phyloP scores from a whole-genome alignment of 2,888 invertebrate species.

The Fabriciana adippe region DNA sequence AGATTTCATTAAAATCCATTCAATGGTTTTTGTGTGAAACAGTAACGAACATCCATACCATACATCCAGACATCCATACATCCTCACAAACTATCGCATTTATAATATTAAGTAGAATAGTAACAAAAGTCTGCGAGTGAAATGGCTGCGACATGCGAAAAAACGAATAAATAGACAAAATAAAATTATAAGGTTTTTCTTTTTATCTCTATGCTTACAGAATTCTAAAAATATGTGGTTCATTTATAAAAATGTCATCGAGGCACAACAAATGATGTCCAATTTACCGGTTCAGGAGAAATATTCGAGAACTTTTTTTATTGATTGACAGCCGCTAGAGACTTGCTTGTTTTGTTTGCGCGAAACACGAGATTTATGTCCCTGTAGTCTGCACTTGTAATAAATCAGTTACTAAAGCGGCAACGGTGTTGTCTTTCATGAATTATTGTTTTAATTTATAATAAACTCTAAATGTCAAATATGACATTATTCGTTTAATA shows the following conservation, averaged over 20 bases:
- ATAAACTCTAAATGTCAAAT: background rate
- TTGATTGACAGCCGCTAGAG: constrained; percentile 22
- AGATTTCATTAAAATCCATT: no score
- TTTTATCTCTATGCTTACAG: no score
- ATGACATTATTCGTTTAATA: no score
- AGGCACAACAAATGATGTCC: constrained; percentile 22
- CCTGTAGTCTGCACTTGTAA: constrained; percentile 24
- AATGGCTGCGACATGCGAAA: no score
- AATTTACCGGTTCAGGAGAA: constrained; percentile 26
- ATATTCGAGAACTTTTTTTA: constrained; percentile 25
- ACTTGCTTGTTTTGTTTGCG: constrained; percentile 22
- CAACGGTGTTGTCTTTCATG: constrained; percentile 22
- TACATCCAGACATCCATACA: no score
- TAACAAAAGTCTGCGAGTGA: no score
- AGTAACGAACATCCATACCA: no score
- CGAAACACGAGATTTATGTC: constrained; percentile 24
- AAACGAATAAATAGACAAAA: no score
- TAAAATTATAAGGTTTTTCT: no score
- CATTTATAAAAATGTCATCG: constrained; percentile 24
- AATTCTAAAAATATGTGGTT: constrained; percentile 11
- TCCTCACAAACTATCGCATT: no score
- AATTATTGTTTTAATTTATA: constrained; percentile 21
- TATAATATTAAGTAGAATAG: no score
- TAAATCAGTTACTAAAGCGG: constrained; percentile 24
- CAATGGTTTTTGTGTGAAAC: no score